A percentile compares a stretch with the other conserved stretches of the same genome.
These are phyloP conservation scores for Hirtodrosophila confusa DNA, from an alignment of 2,888 invertebrate genomes.

Conservation along the genomic window DNA sequence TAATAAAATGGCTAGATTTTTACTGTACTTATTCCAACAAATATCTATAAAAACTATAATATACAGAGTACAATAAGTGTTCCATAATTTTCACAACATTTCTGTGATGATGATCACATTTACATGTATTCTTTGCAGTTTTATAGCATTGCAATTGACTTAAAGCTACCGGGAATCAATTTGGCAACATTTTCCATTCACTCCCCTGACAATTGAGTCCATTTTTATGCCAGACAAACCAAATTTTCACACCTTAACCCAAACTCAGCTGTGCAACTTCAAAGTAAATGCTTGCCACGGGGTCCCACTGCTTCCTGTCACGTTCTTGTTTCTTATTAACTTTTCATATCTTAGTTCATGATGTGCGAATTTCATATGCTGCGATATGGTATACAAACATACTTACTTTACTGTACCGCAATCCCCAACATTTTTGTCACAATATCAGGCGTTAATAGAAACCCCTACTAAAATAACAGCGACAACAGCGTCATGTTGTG, in stretches of 20 bases:
- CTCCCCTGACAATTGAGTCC: slow-evolving; percentile 24
- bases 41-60: too few relatives aligned
- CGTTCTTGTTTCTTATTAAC: slow-evolving; percentile 68
- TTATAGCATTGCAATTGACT: slow-evolving; percentile 25
- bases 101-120: neutral
- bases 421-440: slow-evolving; percentile 50
- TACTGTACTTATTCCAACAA: too few relatives aligned
- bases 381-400: slow-evolving; percentile 28
- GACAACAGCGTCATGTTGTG: slow-evolving; percentile 20
- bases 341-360: slow-evolving; percentile 66
- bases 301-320: slow-evolving; percentile 56
- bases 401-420: slow-evolving; percentile 16
- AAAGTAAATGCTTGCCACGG: slow-evolving; percentile 43
- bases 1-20: too few relatives aligned
- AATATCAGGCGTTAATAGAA: too few relatives aligned
- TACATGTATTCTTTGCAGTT: slow-evolving; percentile 7
- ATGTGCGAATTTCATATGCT: slow-evolving; percentile 63
- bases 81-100: too few relatives aligned
- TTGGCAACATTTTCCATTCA: slow-evolving; percentile 28
- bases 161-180: slow-evolving; percentile 42
- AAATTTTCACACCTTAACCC: slow-evolving; percentile 48
- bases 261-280: slow-evolving; percentile 17
- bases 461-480: slow-evolving; percentile 7
- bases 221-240: slow-evolving; percentile 2
- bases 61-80: too few relatives aligned